Conservation (phyloP, 2,888 invertebrate species). For the Cryptus armator region DNA sequence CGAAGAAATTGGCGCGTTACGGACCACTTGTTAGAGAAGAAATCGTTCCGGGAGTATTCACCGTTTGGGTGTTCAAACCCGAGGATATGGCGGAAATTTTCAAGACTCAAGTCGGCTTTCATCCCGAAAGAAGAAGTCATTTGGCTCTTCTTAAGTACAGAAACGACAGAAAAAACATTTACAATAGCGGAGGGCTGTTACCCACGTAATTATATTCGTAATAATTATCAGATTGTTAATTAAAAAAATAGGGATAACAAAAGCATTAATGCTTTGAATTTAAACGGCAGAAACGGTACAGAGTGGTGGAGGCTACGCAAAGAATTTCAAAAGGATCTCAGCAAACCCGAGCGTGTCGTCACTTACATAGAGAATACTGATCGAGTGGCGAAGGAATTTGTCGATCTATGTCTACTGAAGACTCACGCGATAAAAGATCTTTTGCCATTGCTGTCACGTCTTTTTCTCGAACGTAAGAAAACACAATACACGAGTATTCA, state of each 20-base stretch:
- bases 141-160: slow-evolving; percentile 93
- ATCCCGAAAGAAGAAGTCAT: slow-evolving; percentile 93
- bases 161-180: slow-evolving; percentile 89
- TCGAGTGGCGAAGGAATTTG: slow-evolving; percentile 89
- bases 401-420: slow-evolving; percentile 85
- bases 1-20: slow-evolving; percentile 90
- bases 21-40: slow-evolving; percentile 94
- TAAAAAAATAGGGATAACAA: background rate
- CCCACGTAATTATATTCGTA: slow-evolving; percentile 89
- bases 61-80: slow-evolving; percentile 94
- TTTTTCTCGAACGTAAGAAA: slow-evolving; percentile 92
- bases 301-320: slow-evolving; percentile 92
- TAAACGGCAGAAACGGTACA: slow-evolving; percentile 89
- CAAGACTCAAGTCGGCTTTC: slow-evolving; percentile 88
- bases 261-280: slow-evolving; percentile 54
- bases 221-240: no score
- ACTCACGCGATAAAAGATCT: slow-evolving; percentile 86
- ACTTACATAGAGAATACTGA: slow-evolving; percentile 89
- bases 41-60: slow-evolving; percentile 90
- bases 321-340: slow-evolving; percentile 92
- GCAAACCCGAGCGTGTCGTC: slow-evolving; percentile 90
- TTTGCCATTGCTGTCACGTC: slow-evolving; percentile 89
- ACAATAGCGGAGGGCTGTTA: slow-evolving; percentile 93
- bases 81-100: slow-evolving; percentile 92
- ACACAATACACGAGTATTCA: background rate